A percentile compares a stretch with the other conserved stretches of the same genome.
Conservation (phyloP, 2,113 vertebrate genomes). For the Pyrgilauda ruficollis region DNA sequence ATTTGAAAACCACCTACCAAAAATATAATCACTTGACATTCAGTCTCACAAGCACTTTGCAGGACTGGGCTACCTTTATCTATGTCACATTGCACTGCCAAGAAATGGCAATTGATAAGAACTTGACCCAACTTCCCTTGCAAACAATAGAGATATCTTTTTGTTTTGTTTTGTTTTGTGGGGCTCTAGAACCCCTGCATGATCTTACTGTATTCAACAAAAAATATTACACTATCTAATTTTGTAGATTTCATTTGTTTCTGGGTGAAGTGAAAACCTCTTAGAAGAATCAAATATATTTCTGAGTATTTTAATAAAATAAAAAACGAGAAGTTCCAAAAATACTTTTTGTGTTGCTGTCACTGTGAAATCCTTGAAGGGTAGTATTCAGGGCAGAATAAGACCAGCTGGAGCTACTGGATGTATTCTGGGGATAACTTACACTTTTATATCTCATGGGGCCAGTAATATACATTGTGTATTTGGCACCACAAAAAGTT, state of each 20-base stretch:
- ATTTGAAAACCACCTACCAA: background rate
- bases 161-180: background rate
- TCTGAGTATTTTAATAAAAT: conserved; percentile 12
- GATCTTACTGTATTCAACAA: background rate
- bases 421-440: background rate
- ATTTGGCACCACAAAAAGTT: background rate
- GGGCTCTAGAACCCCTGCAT: background rate
- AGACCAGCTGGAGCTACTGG: background rate
- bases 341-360: background rate
- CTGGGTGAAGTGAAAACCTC: background rate
- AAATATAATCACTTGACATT: background rate
- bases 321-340: background rate
- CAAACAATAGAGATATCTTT: background rate
- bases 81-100: background rate
- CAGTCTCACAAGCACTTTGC: background rate
- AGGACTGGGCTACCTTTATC: background rate
- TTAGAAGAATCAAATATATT: background rate
- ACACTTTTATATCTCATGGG: background rate
- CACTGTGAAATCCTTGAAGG: background rate
- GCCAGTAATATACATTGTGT: background rate
- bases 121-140: background rate
- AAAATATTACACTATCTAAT: background rate
- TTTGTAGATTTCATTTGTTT: background rate
- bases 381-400: background rate
- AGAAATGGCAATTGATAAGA: background rate